Conservation (phyloP, 2,797 vertebrate species). For the Neopelma chrysocephalum region DNA sequence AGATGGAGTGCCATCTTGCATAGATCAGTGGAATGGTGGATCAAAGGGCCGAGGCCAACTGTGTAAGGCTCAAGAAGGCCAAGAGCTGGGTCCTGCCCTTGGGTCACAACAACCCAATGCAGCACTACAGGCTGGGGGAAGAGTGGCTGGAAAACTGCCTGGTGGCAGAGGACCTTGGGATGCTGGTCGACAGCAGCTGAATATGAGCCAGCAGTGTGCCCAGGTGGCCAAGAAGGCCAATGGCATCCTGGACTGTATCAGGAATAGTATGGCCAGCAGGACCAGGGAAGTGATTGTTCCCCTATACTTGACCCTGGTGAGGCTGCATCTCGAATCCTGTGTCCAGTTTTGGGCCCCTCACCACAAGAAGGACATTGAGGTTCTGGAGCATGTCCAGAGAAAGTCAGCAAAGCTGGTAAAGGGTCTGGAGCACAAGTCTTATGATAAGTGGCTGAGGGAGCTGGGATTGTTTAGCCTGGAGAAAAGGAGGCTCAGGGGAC, state of each 20-base stretch:
- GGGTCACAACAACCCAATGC: not conserved
- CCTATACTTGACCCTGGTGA: fast-evolving
- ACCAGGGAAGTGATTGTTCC: fast-evolving
- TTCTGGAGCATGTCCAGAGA: not conserved
- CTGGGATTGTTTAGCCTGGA: not conserved
- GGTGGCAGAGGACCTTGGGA: not conserved
- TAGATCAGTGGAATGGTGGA: not conserved
- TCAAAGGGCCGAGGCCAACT: fast-evolving
- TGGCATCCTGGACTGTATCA: not conserved
- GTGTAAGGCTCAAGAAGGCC: not conserved
- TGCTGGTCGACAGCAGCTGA: not conserved
- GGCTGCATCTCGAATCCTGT: not conserved
- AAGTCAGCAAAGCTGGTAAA: not conserved
- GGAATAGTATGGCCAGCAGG: too few relatives aligned
- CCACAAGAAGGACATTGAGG: not conserved
- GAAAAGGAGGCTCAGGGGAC: not conserved
- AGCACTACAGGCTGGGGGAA: not conserved
- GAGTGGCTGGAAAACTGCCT: not conserved
- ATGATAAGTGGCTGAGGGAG: not conserved
- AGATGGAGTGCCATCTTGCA: too few relatives aligned
- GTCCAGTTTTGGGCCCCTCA: not conserved
- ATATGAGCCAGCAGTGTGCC: too few relatives aligned
- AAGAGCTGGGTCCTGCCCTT: not conserved
- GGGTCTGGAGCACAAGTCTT: not conserved
- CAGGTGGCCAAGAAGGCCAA: not conserved